phyloP scores from a whole-genome alignment of 1,140 invertebrate species.

The Vollenhovia emeryi region DNA sequence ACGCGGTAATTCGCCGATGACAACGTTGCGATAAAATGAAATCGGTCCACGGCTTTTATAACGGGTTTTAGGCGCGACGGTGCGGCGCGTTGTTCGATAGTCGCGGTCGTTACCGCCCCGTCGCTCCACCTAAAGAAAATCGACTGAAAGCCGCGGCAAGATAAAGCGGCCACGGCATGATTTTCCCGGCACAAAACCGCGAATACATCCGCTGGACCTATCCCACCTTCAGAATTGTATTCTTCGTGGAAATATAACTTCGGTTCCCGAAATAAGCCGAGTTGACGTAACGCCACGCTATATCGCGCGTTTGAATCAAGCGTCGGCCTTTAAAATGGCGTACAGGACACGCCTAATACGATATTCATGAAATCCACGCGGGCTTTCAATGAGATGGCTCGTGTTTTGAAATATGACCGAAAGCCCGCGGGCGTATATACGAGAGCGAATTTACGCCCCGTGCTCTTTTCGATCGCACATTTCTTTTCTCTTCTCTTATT shows the following conservation, averaged over 20 bases:
- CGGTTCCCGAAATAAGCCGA: constrained; percentile 19
- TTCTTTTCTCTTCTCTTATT: background rate
- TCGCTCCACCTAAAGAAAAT: constrained; percentile 31
- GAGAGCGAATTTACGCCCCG: background rate
- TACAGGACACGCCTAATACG: constrained; percentile 65
- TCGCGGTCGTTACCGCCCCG: constrained; percentile 31
- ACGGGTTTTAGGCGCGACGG: constrained; percentile 37
- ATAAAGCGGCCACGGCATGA: constrained; percentile 48
- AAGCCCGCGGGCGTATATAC: background rate
- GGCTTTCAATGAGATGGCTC: constrained; percentile 73
- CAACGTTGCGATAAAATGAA: constrained; percentile 71
- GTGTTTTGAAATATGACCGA: constrained; percentile 45
- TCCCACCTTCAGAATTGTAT: background rate
- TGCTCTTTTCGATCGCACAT: background rate
- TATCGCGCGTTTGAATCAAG: constrained; percentile 55
- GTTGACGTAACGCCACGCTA: constrained; percentile 22
- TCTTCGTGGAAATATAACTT: constrained; percentile 32
- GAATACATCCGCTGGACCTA: background rate
- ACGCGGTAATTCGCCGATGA: constrained; percentile 73
- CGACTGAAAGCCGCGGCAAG: constrained; percentile 25
- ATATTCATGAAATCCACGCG: constrained; percentile 76
- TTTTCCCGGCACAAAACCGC: constrained; percentile 29
- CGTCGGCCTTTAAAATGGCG: constrained; percentile 45
- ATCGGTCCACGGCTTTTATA: constrained; percentile 68
- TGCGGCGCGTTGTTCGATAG: constrained; percentile 12